Conservation (phyloP, 2,888 invertebrate genomes). For the Heliconius erato region DNA sequence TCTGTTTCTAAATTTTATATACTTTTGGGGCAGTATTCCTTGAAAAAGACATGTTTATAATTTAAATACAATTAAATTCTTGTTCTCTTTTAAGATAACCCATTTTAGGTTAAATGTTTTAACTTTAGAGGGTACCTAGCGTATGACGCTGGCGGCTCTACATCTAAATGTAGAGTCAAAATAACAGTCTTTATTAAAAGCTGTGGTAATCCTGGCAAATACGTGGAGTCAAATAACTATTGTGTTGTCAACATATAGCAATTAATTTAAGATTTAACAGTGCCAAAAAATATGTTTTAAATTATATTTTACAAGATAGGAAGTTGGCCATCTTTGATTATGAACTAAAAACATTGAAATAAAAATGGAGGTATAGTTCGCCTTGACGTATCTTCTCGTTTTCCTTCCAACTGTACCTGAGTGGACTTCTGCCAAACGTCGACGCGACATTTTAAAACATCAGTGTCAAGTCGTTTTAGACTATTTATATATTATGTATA, state of each 20-base stretch:
- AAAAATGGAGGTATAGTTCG: constrained; percentile 49
- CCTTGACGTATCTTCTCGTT: constrained; percentile 57
- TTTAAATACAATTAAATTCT: constrained; percentile 65
- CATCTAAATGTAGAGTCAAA: constrained; percentile 55
- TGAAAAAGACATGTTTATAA: constrained; percentile 82
- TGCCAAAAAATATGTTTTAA: constrained; percentile 13
- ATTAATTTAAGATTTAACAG: constrained; percentile 1
- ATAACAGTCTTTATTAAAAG: constrained; percentile 51
- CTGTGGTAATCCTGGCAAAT: constrained; percentile 22
- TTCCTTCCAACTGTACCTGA: constrained; percentile 78
- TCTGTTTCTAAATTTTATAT: constrained; percentile 59
- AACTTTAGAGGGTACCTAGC: constrained; percentile 55
- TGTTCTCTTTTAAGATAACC: constrained; percentile 66
- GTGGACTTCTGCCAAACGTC: constrained; percentile 61
- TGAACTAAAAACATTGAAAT: neutral
- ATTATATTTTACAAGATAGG: neutral
- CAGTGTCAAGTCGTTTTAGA: constrained; percentile 51
- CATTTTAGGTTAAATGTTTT: constrained; percentile 58
- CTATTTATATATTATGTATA: constrained; percentile 49
- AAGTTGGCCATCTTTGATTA: neutral
- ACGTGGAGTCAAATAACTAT: constrained; percentile 8
- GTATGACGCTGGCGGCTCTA: constrained; percentile 60
- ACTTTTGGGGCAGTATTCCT: constrained; percentile 81
- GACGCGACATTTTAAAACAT: constrained; percentile 55
- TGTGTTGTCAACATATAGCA: constrained; percentile 5